These are phyloP conservation scores for Cydia pomonella DNA, from an alignment of 1,140 invertebrate genomes.

Conservation along the genomic window DNA sequence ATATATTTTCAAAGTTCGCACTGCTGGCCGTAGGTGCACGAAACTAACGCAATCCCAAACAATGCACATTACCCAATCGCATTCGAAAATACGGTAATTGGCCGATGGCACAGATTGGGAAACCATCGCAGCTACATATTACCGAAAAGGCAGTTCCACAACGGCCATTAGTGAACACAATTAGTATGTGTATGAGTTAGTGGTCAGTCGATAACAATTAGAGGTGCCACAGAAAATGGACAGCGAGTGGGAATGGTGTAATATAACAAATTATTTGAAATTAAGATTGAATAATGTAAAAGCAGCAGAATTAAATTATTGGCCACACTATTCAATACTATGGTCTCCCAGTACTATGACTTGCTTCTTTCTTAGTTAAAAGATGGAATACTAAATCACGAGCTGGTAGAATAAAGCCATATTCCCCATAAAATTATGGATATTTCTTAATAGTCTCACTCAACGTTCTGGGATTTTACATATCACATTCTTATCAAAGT, in stretches of 20 bases:
- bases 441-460: no score
- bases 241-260: background rate
- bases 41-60: conserved; percentile 6
- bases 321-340: no score
- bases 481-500: no score
- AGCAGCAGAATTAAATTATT: no score
- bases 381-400: no score
- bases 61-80: conserved; percentile 9
- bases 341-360: no score
- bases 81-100: conserved; percentile 23
- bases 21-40: background rate
- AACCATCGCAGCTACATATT: conserved; percentile 24
- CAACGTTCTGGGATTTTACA: no score
- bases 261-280: background rate
- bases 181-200: conserved; percentile 30
- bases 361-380: no score
- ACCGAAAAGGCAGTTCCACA: conserved; percentile 30
- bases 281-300: no score
- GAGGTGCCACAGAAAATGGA: background rate
- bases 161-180: conserved; percentile 11
- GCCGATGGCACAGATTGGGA: conserved; percentile 26
- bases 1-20: background rate
- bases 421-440: no score
- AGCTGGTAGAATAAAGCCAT: no score
- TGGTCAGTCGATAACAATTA: conserved; percentile 22